Base-by-base conservation (phyloP, 2,797 vertebrate genomes). In the Coracias cyanogaster region DNA sequence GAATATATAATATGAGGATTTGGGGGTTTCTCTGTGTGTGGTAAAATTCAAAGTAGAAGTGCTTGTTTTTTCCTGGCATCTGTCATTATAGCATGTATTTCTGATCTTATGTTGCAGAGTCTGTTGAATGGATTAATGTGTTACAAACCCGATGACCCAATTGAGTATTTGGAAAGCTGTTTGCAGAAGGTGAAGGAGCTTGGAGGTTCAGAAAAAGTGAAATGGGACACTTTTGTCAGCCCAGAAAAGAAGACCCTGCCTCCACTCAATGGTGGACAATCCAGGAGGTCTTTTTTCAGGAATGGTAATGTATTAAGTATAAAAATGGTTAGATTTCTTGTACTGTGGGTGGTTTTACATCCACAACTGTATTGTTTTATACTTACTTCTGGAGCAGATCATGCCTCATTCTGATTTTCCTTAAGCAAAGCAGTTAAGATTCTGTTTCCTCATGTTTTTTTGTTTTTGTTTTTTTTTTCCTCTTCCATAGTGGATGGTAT, bases 71-170 rank as follows among this genome's bases (percentile, higher is more conserved):
- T 66, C 35, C 35, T 69, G 57, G 19, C 48, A 13, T 25, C 60
- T 80, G 0, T 45, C 37, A 28, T 69, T 57, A 37, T 3, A 48
- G 48, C 9, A 28, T 35, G 4, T 82, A 22, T 81, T 96, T 95
- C 71, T 82, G 35, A 83, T 82, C 37, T 93, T 96, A 21, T 45
- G 1, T 98, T 98, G 65, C 98, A 99, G 99, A 99, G 99, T 96
- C 98, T 99, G 95, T 97, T 99, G 97, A 99, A 99, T 93, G 99
- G 99, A 96, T 94, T 99, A 98, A 99, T 99, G 99, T 99, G 99
- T 97, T 99, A 99, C 95, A 99, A 99, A 64, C 99, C 99, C 0
- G 99, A 99, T 82, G 99, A 99, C 97, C 99, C 99, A n/a, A 95
- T 99, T 64, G 99, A 99, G 73, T 99, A 99, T 98, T 97, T 99